Evolutionary conservation across 2,797 vertebrate species (phyloP).

Genomic region (Sparus aurata): DNA sequence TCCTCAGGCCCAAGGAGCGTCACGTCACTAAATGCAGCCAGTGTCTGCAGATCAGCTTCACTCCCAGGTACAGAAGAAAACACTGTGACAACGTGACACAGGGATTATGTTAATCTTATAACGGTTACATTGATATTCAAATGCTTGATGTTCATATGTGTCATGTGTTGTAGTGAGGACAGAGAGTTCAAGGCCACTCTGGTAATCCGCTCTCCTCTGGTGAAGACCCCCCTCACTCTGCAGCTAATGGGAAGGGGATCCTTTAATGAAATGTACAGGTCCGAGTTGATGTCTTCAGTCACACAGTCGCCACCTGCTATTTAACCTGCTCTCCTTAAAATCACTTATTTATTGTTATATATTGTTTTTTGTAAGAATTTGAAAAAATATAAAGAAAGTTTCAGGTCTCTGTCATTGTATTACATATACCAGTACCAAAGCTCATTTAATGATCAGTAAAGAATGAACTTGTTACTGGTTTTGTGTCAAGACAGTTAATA

Average conservation of each 20-base stretch:
- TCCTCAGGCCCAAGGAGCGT: slow-evolving; percentile 78
- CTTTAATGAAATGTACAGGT: slow-evolving; percentile 67
- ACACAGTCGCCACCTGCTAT: background rate
- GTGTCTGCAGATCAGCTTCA: slow-evolving; percentile 89
- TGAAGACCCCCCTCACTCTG: slow-evolving; percentile 84
- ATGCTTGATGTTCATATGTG: background rate
- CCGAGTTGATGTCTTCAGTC: background rate
- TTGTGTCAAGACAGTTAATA: background rate
- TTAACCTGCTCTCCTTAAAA: background rate
- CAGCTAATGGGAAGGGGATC: slow-evolving; percentile 85
- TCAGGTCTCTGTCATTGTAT: slow-evolving; percentile 5
- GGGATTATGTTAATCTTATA: background rate
- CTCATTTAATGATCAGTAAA: background rate
- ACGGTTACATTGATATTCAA: background rate
- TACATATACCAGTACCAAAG: background rate
- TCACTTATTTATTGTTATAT: background rate
- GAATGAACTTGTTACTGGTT: background rate
- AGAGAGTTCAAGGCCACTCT: slow-evolving; percentile 78
- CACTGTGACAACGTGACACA: background rate
- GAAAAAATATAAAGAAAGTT: slow-evolving; percentile 37
- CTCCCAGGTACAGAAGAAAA: slow-evolving; percentile 85
- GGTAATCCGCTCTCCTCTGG: slow-evolving; percentile 85
- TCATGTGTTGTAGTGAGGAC: slow-evolving; percentile 79
- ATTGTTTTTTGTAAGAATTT: slow-evolving; percentile 21
- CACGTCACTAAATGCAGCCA: slow-evolving; percentile 65